Base-by-base conservation (phyloP, 2,113 vertebrate species). In the Phylloscopus whistleri region DNA sequence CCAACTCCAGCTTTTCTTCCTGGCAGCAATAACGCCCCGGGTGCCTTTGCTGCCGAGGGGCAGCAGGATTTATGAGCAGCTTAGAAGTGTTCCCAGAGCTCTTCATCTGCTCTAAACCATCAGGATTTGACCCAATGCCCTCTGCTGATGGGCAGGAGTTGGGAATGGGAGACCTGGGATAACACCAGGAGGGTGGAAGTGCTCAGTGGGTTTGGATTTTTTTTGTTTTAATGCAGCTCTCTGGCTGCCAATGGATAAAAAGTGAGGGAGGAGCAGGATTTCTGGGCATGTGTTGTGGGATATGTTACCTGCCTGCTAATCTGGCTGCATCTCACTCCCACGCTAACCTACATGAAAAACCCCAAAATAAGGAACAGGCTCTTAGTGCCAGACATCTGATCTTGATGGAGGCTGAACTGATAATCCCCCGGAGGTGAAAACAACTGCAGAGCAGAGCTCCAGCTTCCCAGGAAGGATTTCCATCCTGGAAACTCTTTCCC, bases 241-340 rank as follows among this genome's bases (percentile, higher is more conserved):
- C 22, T 0, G 52, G 82, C 85, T 94, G 87, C 90, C 72, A 63
- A 17, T n/a, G 90, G 41, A 13, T 68, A 16, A 41, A 17, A 41
- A 91, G 85, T 49, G 93, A 96, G 88, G 93, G 90, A 92, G 94
- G 85, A 92, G 90, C 18, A 11, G 83, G 49, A 33, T 51, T 69
- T 53, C 52, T 30, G 56, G 91, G 62, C 64, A 7, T 91, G 90
- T 85, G 87, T 87, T 88, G 75, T 68, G 76, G 76, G 91, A 23
- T 43, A 30, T 84, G 95, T 31, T 95, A 95, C 93, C 94, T 95
- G 93, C 93, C 64, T 86, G 95, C 70, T 82, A 44, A 89, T 83
- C 91, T 48, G 78, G 46, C 93, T 95, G 90, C 76, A 56, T 48
- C 93, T 53, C 91, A 16, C 96, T 93, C 92, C 90, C 68, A 92